Base-by-base conservation (phyloP, 2,888 invertebrate genomes). In the Cataglyphis altisquamis region DNA sequence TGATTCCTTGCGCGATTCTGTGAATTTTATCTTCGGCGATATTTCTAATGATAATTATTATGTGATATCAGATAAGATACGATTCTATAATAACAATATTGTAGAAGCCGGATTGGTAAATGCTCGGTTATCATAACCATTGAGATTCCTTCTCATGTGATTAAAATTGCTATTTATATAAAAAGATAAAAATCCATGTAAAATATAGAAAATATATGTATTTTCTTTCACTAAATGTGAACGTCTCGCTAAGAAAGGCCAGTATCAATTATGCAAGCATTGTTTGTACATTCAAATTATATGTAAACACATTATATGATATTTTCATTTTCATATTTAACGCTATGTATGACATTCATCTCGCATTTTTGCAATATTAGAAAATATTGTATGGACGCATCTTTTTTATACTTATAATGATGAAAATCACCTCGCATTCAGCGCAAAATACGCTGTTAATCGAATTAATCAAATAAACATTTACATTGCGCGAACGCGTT, bases 131-230 rank as follows among this genome's bases (percentile, higher is more conserved):
- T 48, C 0, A 18, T 52, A 52, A n/a, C 2, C n/a, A 1, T n/a
- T 52, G n/a, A 52, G n/a, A 52, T 21, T 21, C 21, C n/a, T 52
- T 52, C n/a, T n/a, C n/a, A 5, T 5, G 52, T 52, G 15, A 45
- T 45, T 15, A 45, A 45, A 45, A 0, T 45, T 45, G n/a, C n/a
- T 52, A 52, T 52, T 52, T 52, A 52, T 18, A 48, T n/a, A n/a
- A 52, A 52, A 52, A 52, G 8, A 52, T 52, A 52, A 52, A 52
- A 3, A 52, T 52, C 8, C 52, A 48, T 48, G n/a, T 48, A 52
- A 48, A 52, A 52, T 52, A 52, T 52, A 52, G n/a, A 52, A 52
- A 52, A 52, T 52, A 52, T 52, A 52, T 52, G 52, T 52, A 52
- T 52, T 52, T 52, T n/a, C n/a, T 52, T 52, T 52, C n/a, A 8